Evolutionary conservation across 92 coral and sea anemone species (phyloP), one percentile per base, ranked within the genome.

Genomic region (Porites cylindrica): DNA sequence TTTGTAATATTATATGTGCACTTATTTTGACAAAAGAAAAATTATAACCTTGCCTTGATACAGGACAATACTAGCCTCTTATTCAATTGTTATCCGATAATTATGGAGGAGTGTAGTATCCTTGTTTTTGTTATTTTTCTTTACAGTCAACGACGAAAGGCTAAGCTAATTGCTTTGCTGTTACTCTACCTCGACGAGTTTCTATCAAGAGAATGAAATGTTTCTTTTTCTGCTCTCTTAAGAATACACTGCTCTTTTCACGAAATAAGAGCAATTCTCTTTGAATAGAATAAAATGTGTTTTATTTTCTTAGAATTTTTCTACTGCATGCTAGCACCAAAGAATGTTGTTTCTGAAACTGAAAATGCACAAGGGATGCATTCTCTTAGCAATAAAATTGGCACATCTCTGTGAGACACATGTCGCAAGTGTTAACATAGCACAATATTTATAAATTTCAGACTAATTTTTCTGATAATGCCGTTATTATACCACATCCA

Each of bases 41-140:
- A 74, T 83, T 83, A 83, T 83, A 83, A 75, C 72, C 81, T 73
- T 73, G 74, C 80, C 62, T 72, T 9, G 81, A 73, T 72, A 83
- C 74, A 83, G 69, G 43, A 83, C 87, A 83, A 83, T 83, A 80
- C 72, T 8, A 43, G 73, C 62, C 87, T 73, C 80, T 74, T 72
- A 51, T 83, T 83, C 80, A 62, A 83, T 83, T 83, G 87, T 83
- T 47, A 10, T 83, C 74, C 71, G 61, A 68, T 72, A 80, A 51
- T 65, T 73, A 21, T 61, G 78, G 65, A 47, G 77, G 64, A 83
- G 24, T 61, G 52, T 73, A 58, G 74, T 61, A 63, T 23, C 87
- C 20, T 14, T 72, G 72, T 73, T 47, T 82, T 60, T 50, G 13
- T 82, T 61, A 47, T 26, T 50, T 14, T 72, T 62, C 66, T 72